Base-by-base conservation (phyloP, 2,888 invertebrate species). In the Apamea sordens region DNA sequence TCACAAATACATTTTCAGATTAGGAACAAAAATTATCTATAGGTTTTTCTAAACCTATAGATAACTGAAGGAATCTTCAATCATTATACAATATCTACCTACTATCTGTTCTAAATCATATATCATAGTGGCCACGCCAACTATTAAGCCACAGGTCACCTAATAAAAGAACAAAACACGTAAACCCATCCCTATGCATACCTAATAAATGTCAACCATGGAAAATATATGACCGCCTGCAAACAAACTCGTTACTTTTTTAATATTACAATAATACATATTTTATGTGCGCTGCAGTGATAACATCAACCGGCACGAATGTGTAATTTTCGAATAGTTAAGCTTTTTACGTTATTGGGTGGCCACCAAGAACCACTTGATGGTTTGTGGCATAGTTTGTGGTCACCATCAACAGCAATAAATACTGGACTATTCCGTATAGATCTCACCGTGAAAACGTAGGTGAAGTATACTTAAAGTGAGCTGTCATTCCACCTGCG, bases 291-390 rank as follows among this genome's bases (percentile, higher is more conserved):
- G 15, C 65, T 44, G 18, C 50, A 50, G 50, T 80, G 73, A 80
- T 79, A 80, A 59, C n/a, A 81, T 79, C 79, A 59, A 2, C 3
- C 4, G 41, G 21, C 82, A 80, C 65, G 82, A 80, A 82, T 28
- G 50, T 82, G 50, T 80, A 44, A 67, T 82, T 75, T 65, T 75
- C 0, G 32, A 73, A 56, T 65, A 32, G 65, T 65, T 73, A 21
- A 47, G 1, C 7, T 65, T 64, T 61, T 64, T 61, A 59, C 61
- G 11, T 50, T 65, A 32, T 73, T 77, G 44, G 32, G 21, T 77
- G 21, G n/a, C 21, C 41, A n/a, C 32, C 28, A 53, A 65, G 18
- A 15, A 28, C 63, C 28, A 18, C 18, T 1, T 18, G 2, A 36
- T 28, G 7, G 44, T 44, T 3, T 15, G 11, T 18, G 18, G 41